Conservation (phyloP, 2,888 invertebrate species). For the Yponomeuta sedellus region DNA sequence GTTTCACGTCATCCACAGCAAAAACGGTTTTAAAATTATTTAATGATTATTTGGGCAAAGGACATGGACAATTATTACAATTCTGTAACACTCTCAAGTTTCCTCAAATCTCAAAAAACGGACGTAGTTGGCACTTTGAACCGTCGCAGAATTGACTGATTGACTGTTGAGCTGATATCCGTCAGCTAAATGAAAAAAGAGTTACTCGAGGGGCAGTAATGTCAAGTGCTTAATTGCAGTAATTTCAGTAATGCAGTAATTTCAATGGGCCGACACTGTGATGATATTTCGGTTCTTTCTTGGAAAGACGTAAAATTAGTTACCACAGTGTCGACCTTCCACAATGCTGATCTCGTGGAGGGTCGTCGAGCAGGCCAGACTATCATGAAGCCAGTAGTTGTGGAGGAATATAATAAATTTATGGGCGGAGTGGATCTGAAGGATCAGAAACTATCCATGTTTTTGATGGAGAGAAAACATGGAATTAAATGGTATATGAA, state of each 20-base stretch:
- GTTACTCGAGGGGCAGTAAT: not conserved
- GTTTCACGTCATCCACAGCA: no score
- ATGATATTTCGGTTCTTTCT: conserved; percentile 7
- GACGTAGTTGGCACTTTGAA: conserved; percentile 22
- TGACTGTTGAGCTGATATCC: no score
- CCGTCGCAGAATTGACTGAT: conserved; percentile 16
- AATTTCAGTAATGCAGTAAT: no score
- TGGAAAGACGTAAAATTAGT: conserved; percentile 15
- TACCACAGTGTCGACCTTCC: conserved; percentile 14
- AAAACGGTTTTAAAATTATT: no score
- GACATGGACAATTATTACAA: conserved; percentile 27
- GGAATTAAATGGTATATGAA: conserved; percentile 18
- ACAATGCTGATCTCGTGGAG: not conserved
- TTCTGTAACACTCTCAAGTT: conserved; percentile 19
- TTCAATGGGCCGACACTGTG: conserved; percentile 15
- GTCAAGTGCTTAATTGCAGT: no score
- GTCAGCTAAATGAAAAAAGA: not conserved
- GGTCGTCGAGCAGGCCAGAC: conserved; percentile 2
- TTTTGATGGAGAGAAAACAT: conserved; percentile 18
- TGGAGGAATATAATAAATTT: conserved; percentile 14
- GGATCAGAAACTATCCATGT: conserved; percentile 15
- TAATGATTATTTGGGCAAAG: conserved; percentile 18
- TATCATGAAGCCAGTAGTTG: not conserved
- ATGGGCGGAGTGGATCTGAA: conserved; percentile 13
- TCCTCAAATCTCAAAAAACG: conserved; percentile 19